Base-by-base conservation (phyloP, 2,888 invertebrate genomes). In the Dioctria rufipes region DNA sequence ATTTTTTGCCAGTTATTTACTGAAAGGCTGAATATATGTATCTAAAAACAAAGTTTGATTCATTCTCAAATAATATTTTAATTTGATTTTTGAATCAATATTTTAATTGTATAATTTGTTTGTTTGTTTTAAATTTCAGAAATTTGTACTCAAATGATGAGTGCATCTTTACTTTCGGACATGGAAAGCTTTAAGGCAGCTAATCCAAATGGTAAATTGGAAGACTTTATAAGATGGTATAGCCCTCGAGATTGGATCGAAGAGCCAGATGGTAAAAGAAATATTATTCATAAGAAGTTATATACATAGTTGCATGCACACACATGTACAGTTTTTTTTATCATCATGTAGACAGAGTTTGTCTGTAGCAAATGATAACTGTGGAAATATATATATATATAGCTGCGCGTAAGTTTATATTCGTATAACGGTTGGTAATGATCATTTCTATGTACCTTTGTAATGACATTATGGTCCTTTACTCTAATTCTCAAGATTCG, bases 111-210 rank as follows among this genome's bases (percentile, higher is more conserved):
- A 25, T 1, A 25, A 40, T 58, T 73, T 73, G 5, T 69, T 46
- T 51, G 5, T 77, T 60, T 54, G 3, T 63, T 13, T 49, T 93
- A 94, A 85, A 95, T 95, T 8, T 94, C 94, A 8, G 95, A 96
- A 87, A 91, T 97, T 83, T 92, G 98, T 80, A 96, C 98, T 0
- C 93, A 95, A 87, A 95, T 99, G 92, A 98, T 99, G 95, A 95
- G 97, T 87, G 97, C 98, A 0, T 96, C 97, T 0, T 90, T 99
- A 11, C 91, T 96, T 2, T 98, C 98, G 0, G 99, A 99, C 86
- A 98, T 99, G 98, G 97, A 98, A 88, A 96, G 98, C 0, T 99
- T 99, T 88, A 99, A 99, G 91, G 98, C 99, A 2, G 99, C 99
- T 3, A 99, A 99, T 91, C 98, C 98, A 0, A 95, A 95, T 4